Base-by-base conservation (phyloP, 2,888 invertebrate species). In the Meghimatium bilineatum region DNA sequence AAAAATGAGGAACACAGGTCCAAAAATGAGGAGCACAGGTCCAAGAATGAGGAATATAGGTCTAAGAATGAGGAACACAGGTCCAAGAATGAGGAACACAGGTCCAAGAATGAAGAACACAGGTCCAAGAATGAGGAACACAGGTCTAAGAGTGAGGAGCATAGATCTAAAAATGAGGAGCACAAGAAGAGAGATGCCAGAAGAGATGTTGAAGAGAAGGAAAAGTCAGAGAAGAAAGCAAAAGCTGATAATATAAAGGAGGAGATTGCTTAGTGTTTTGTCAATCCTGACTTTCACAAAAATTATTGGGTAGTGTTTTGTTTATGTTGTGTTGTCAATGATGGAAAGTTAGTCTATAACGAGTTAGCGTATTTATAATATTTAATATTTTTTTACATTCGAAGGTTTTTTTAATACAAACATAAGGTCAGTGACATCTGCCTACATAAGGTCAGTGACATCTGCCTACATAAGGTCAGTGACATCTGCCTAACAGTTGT, bases 61-160 rank as follows among this genome's bases (percentile, higher is more conserved):
- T n/a, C 34, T 17, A 71, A 34, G 36, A 79, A 79, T 52, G 83
- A 78, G 29, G 82, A 77, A 20, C 63, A 36, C 2, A 76, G 67
- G 52, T 29, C 34, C n/a, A 82, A 82, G 63, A 67, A 52, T 71
- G 83, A 83, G 20, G 82, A 76, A 23, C 44, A 77, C 71, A 69
- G 36, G 78, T 74, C 56, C 32, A 78, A 60, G 44, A 44, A 20
- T 56, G 60, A 81, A n/a, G 44, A 44, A 44, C 12, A 44, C 44
- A 75, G 75, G 66, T 29, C 32, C 26, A 82, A 82, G 60, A 66
- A 49, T 67, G 83, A 83, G 26, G 81, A 75, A 6, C 5, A 44
- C 12, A 5, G 44, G 44, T 34, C 80, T 52, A 71, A 34, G 29
- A 79, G 72, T 49, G 83, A 78, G 23, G 82, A 77, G 1, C 60